Conservation (phyloP, 2,113 vertebrate species). For the Anseranas semipalmata region DNA sequence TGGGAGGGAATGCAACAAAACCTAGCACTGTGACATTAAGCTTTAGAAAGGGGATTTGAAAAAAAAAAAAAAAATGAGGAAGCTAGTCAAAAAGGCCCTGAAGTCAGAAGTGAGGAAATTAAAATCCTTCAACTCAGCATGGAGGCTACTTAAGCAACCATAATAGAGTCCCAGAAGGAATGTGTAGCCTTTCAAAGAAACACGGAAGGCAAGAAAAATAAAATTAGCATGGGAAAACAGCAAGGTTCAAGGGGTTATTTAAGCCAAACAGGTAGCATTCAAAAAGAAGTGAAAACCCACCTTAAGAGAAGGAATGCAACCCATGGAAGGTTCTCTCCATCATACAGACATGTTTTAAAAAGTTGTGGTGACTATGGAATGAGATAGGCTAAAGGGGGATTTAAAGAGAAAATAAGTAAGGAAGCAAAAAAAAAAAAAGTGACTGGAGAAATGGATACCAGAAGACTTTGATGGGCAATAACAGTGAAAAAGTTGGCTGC, state of each 20-base stretch:
- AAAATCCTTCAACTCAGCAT: slow-evolving; percentile 75
- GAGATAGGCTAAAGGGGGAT: not conserved
- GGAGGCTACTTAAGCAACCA: slow-evolving; percentile 73
- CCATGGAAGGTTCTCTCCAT: not conserved
- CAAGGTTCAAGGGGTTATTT: slow-evolving; percentile 51
- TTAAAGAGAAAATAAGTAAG: not conserved
- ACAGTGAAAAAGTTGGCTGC: not conserved
- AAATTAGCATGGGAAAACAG: slow-evolving; percentile 66
- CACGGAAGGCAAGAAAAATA: slow-evolving; percentile 31
- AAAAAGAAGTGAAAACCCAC: slow-evolving; percentile 6
- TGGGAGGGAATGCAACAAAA: slow-evolving; percentile 64
- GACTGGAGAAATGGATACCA: not conserved
- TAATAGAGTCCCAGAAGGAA: slow-evolving; percentile 73
- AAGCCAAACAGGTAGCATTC: slow-evolving; percentile 38
- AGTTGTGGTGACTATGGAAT: not conserved
- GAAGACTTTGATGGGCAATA: not conserved
- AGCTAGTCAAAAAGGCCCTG: slow-evolving; percentile 64
- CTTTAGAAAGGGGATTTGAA: slow-evolving; percentile 46
- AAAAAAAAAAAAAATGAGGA: slow-evolving; percentile 21
- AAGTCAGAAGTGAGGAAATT: slow-evolving; percentile 75
- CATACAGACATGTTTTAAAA: not conserved
- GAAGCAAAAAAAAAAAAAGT: not conserved
- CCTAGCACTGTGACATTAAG: slow-evolving; percentile 58
- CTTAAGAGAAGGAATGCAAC: not conserved
- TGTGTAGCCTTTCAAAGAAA: slow-evolving; percentile 45